Evolutionary conservation across 2,888 invertebrate genomes (phyloP).

Genomic region (Philonicus albiceps): DNA sequence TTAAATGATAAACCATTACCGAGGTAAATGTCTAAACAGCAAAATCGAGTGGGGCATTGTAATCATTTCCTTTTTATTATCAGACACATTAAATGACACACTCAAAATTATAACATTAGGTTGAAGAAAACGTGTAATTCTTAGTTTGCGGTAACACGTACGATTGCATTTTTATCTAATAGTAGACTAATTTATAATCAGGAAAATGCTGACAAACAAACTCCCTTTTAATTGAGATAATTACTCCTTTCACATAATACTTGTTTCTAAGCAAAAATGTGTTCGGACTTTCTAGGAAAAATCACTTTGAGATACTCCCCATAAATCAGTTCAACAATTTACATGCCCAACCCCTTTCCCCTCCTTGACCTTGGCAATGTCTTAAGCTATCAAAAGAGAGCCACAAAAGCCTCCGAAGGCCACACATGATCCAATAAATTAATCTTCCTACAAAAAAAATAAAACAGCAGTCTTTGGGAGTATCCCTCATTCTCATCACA

Average conservation of each 20-base stretch:
- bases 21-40: no score
- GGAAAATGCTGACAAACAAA: neutral
- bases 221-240: neutral
- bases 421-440: constrained; percentile 13
- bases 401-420: neutral
- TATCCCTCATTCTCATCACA: neutral
- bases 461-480: neutral
- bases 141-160: no score
- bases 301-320: neutral
- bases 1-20: no score
- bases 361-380: neutral
- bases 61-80: no score
- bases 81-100: no score
- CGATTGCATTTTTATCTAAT: no score
- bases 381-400: neutral
- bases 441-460: neutral
- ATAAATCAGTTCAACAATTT: neutral
- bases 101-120: no score
- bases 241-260: neutral
- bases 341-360: neutral
- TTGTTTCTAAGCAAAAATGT: neutral
- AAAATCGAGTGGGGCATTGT: no score
- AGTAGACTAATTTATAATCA: neutral
- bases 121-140: no score
- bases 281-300: neutral